These are phyloP conservation scores for Frankliniella intonsa DNA, from an alignment of 2,888 invertebrate species.

Conservation along the genomic window DNA sequence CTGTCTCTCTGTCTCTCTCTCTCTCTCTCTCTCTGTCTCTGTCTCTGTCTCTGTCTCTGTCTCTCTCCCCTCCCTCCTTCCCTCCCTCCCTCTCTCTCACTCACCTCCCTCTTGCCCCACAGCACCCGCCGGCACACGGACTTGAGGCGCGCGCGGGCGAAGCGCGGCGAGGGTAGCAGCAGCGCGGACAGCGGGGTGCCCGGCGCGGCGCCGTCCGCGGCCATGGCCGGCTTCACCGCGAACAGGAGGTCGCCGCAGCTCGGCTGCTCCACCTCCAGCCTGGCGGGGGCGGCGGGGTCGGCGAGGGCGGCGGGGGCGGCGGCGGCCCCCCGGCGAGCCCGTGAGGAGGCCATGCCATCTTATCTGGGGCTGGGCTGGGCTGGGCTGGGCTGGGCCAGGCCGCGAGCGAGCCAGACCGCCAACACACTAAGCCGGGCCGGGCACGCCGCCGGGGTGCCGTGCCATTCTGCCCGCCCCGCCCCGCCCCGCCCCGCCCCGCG, in stretches of 20 bases:
- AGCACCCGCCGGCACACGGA: constrained; percentile 13
- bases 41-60: too few species aligned
- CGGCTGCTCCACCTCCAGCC: neutral
- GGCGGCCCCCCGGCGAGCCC: neutral
- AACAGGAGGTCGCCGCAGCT: constrained; percentile 17
- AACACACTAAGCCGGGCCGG: too few species aligned
- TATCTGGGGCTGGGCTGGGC: too few species aligned
- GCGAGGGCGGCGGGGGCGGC: neutral
- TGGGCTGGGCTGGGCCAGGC: too few species aligned
- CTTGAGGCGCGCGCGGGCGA: neutral
- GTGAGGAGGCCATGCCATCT: too few species aligned
- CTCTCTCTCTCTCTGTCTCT: neutral
- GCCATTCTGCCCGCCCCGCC: neutral
- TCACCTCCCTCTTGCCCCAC: neutral
- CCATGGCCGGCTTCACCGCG: neutral
- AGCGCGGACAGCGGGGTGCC: neutral
- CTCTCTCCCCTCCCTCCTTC: neutral
- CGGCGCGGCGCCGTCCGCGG: neutral
- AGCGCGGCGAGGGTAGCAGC: neutral
- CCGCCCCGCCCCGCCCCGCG: neutral
- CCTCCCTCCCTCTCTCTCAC: neutral
- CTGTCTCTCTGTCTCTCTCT: neutral
- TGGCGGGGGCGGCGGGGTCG: neutral
- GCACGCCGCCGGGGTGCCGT: neutral
- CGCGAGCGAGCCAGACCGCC: too few species aligned